Evolutionary conservation across 2,888 invertebrate genomes (phyloP), one percentile per base, ranked within the genome.

Genomic region (Macaria notata): DNA sequence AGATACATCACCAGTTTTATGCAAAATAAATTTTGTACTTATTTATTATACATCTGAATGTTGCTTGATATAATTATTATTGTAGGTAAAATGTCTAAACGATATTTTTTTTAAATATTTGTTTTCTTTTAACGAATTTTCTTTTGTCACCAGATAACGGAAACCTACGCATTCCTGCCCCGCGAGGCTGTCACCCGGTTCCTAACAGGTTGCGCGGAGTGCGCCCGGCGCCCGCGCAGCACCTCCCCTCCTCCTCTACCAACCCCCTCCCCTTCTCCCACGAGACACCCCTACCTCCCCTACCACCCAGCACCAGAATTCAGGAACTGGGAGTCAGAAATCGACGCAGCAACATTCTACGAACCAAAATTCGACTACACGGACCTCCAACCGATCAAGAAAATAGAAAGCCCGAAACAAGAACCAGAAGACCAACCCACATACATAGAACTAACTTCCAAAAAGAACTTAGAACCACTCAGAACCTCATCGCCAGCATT

Each of bases 111-210:
- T 19, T 19, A 19, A 19, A 19, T 19, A 19, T 19, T 19, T 19
- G 19, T 19, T 19, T 19, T 1, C 2, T 19, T 19, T 19, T 19
- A 19, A 19, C 19, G 19, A 19, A 36, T 7, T 36, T 6, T 36
- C 33, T 36, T 7, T 71, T 66, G 78, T 71, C 93, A 92, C 59
- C 94, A 98, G 98, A 98, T 98, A 78, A 98, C 98, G 52, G 98
- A 98, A 92, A 98, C 97, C 61, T 98, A 97, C 92, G 98, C 98
- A 50, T 98, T 98, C 82, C 93, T 98, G 72, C 98, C 98, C 4
- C 95, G 98, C 57, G 98, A 98, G 88, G 98, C 98, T 49, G 98
- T 98, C 81, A 98, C 98, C 59, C 95, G 97, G 73, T 98, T 98
- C 92, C 94, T 98, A 59, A 95, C 98, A 85, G 97, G 98, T 73